These are phyloP conservation scores for Crossaster papposus DNA, from an alignment of 53 echinoderm and acorn worm genomes.

Conservation along the genomic window DNA sequence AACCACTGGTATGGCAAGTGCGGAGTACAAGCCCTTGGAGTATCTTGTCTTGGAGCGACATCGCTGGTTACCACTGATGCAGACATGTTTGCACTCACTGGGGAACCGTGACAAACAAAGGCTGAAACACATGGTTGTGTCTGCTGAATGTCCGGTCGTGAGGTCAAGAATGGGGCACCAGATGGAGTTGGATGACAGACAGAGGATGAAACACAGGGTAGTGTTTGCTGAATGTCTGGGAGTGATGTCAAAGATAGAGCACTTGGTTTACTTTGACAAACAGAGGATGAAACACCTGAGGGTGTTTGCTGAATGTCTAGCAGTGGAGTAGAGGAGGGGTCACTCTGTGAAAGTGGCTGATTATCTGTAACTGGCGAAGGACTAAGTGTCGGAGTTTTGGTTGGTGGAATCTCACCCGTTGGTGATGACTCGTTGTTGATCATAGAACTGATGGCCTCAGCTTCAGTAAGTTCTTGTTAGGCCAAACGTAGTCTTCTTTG, in stretches of 20 bases:
- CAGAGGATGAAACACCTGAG: not conserved
- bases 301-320: not conserved
- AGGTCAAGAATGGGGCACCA: not conserved
- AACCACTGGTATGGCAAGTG: not conserved
- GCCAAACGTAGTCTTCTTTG: constrained; percentile 4
- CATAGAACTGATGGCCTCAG: not conserved
- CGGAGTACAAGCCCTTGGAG: not conserved
- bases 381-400: too few species aligned
- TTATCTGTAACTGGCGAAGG: not conserved
- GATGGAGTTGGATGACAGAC: not conserved
- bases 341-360: not conserved
- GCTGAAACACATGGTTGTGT: too few species aligned
- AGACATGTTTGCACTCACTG: too few species aligned
- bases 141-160: not conserved
- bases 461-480: not conserved
- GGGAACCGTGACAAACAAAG: too few species aligned
- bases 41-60: constrained; percentile 2
- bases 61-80: constrained; percentile 5
- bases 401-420: not conserved
- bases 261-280: not conserved
- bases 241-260: not conserved
- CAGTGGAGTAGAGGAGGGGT: not conserved
- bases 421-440: not conserved
- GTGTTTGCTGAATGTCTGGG: not conserved
- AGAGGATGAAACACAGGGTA: not conserved